These are phyloP conservation scores for Rhingia campestris DNA, from an alignment of 2,888 invertebrate genomes.

Conservation along the genomic window DNA sequence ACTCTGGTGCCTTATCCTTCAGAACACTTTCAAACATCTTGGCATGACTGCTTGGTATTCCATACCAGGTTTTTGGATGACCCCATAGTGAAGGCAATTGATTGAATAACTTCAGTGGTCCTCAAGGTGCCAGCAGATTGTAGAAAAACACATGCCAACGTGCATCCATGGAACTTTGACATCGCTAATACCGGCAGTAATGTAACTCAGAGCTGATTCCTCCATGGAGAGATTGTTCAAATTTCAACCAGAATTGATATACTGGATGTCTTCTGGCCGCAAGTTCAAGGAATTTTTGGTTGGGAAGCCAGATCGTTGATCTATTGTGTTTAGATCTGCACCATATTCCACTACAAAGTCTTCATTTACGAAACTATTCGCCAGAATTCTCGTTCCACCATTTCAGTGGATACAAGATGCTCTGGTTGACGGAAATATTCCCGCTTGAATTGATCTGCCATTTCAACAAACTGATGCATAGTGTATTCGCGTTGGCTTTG, in stretches of 20 bases:
- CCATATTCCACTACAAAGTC: constrained; percentile 99
- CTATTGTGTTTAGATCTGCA: constrained; percentile 98
- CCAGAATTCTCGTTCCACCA: constrained; percentile 99
- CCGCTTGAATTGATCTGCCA: constrained; percentile 99
- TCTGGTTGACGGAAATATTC: no score
- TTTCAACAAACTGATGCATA: constrained; percentile 97
- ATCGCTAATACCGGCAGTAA: no score
- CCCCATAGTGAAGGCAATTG: constrained; percentile 99
- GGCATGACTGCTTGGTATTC: constrained; percentile 96
- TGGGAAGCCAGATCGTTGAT: constrained; percentile 97
- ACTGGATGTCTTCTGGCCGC: no score
- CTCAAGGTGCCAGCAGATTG: constrained; percentile 99
- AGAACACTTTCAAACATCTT: constrained; percentile 96
- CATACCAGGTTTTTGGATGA: constrained; percentile 98
- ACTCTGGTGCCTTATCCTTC: no score
- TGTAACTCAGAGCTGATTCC: no score
- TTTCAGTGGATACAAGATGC: no score
- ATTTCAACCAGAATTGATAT: no score
- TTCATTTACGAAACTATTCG: constrained; percentile 97
- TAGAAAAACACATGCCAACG: no score
- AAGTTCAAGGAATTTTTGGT: no score
- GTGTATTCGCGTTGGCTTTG: constrained; percentile 96
- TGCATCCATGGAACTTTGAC: no score
- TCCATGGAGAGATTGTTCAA: no score
- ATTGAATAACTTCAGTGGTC: constrained; percentile 99